These are phyloP conservation scores for Antidorcas marsupialis DNA, from an alignment of 2,113 vertebrate genomes.

Conservation along the genomic window DNA sequence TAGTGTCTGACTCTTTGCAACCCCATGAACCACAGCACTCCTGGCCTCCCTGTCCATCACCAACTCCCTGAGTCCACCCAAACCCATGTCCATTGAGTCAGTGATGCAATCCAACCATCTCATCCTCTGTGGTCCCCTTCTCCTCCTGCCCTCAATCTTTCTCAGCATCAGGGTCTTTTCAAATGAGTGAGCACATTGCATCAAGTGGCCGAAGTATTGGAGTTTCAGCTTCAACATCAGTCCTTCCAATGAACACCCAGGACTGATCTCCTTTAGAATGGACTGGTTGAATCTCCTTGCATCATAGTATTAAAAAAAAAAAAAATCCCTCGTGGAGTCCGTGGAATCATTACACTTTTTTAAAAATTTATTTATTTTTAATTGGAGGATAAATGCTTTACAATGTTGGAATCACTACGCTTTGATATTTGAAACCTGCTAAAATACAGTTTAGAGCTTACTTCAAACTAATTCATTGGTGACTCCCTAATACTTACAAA, in stretches of 20 bases:
- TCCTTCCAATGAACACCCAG: neutral
- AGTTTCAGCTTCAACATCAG: neutral
- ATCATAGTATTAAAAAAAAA: neutral
- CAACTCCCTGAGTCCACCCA: neutral
- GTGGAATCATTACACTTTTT: neutral
- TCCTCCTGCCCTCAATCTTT: neutral
- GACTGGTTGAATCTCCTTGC: neutral
- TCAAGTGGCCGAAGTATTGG: neutral
- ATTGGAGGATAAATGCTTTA: neutral
- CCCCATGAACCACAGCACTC: accelerated
- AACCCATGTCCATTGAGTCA: neutral
- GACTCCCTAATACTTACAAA: neutral
- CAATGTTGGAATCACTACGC: neutral
- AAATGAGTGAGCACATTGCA: neutral
- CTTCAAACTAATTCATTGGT: neutral
- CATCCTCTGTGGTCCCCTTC: neutral
- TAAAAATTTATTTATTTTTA: neutral
- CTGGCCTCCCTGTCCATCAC: neutral
- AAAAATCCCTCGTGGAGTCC: neutral
- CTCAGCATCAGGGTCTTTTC: neutral
- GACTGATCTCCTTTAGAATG: neutral
- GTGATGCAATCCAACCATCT: neutral
- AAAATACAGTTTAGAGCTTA: neutral
- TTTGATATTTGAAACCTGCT: neutral
- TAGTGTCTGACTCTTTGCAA: neutral